Base-by-base conservation (phyloP, 2,113 vertebrate species). In the Sapayoa aenigma region DNA sequence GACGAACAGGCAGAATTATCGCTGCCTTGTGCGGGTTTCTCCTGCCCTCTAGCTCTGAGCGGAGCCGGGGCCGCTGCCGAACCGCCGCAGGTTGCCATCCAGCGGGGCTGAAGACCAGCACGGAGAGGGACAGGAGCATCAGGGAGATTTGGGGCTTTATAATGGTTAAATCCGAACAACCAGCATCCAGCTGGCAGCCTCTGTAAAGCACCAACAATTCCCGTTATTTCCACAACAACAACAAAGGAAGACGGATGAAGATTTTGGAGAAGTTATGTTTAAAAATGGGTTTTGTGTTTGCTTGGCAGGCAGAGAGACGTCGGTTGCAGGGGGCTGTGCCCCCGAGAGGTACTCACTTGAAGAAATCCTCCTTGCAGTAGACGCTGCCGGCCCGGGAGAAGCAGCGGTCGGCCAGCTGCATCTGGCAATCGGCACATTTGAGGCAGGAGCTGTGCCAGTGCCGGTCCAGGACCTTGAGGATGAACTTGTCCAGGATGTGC, bases 291-390 rank as follows among this genome's bases (percentile, higher is more conserved):
- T 3, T 28, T 2, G 33, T 1, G 47, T 18, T 52, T 3, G 53
- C 24, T 44, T 27, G 0, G 0, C 2, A 1, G 19, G 28, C 0
- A 6, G 41, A 27, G 33, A 33, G 47, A 8, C 0, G 28, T 22
- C 1, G 7, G 14, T 47, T 39, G 23, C 0, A 3, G 52, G 75
- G 52, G 33, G 9, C 42, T 16, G 71, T 50, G 39, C n/a, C 53
- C 74, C 39, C 4, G 3, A 2, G 16, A 5, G 68, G 37, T 82
- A 98, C 99, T 99, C 86, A 99, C 99, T 99, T 99, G 98, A 99
- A 99, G 98, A 99, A 99, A 63, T 99, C 99, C 65, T 99, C 99
- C 95, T 99, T 99, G 98, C 99, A 99, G 98, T 99, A 99, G 91
- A 99, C 99, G 76, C 98, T 99, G 77, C 99, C 99, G 2, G 98